Percentiles rank a stretch among this genome's conserved stretches.
Evolutionary conservation across 1,140 invertebrate species (phyloP).

Genomic region (Panagrolaimus sp.): DNA sequence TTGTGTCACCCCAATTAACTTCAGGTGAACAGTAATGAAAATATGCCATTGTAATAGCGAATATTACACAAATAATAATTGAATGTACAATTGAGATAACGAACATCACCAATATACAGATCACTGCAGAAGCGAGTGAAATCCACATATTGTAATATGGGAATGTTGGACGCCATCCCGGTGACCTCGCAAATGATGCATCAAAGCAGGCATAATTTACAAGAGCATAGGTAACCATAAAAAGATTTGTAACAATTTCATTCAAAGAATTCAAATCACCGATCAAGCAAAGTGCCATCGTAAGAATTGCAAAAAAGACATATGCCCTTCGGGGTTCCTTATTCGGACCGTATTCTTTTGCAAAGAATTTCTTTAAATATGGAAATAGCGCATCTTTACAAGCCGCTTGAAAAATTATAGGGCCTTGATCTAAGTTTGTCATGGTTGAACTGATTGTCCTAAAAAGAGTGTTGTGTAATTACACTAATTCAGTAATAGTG

Average conservation of each 20-base stretch:
- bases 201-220: slow-evolving; percentile 91
- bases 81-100: slow-evolving; percentile 64
- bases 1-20: slow-evolving; percentile 68
- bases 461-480: not conserved
- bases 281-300: slow-evolving; percentile 71
- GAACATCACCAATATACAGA: slow-evolving; percentile 87
- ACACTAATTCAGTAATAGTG: too few relatives aligned
- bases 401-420: slow-evolving; percentile 69
- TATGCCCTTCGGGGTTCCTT: slow-evolving; percentile 86
- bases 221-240: slow-evolving; percentile 88
- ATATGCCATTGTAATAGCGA: slow-evolving; percentile 13
- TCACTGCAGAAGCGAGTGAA: slow-evolving; percentile 75
- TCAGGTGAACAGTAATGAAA: slow-evolving; percentile 53
- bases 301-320: slow-evolving; percentile 78
- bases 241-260: slow-evolving; percentile 59
- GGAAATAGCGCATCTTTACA: slow-evolving; percentile 89
- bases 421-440: slow-evolving; percentile 31
- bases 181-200: slow-evolving; percentile 63
- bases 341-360: slow-evolving; percentile 80
- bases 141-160: slow-evolving; percentile 67
- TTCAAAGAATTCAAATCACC: slow-evolving; percentile 33
- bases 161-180: slow-evolving; percentile 38
- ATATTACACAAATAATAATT: slow-evolving; percentile 20
- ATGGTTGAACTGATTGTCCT: slow-evolving; percentile 22
- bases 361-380: slow-evolving; percentile 75